These are phyloP conservation scores for Amniataba percoides DNA, from an alignment of 2,797 vertebrate genomes.

Conservation along the genomic window DNA sequence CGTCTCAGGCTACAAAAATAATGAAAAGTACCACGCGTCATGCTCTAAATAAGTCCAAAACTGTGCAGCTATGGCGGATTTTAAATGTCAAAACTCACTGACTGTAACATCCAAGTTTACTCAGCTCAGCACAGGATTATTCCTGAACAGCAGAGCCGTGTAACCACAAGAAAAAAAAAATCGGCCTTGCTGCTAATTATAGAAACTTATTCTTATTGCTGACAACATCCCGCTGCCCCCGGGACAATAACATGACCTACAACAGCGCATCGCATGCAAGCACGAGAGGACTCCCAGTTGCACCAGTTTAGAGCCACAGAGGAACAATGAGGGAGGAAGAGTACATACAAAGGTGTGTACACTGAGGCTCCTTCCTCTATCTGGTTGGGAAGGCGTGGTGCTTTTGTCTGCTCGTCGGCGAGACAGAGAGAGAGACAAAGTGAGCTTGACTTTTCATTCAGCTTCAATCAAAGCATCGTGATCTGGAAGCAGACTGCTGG, in stretches of 20 bases:
- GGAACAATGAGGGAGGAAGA: slow-evolving; percentile 55
- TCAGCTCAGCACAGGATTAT: slow-evolving; percentile 30
- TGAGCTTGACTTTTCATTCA: slow-evolving; percentile 31
- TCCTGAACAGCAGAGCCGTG: slow-evolving; percentile 41
- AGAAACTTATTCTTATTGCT: slow-evolving; percentile 66
- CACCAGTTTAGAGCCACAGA: slow-evolving; percentile 22
- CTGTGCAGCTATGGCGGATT: not conserved
- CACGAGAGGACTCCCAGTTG: slow-evolving; percentile 44
- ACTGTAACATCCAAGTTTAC: slow-evolving; percentile 7
- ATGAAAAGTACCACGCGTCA: not conserved
- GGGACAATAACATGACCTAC: slow-evolving; percentile 74
- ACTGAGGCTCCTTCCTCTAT: slow-evolving; percentile 26
- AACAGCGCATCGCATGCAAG: slow-evolving; percentile 58
- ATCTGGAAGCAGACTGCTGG: slow-evolving; percentile 11
- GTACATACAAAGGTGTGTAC: slow-evolving; percentile 26
- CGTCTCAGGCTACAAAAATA: not conserved
- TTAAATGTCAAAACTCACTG: slow-evolving; percentile 17
- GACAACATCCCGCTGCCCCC: slow-evolving; percentile 66
- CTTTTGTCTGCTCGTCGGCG: slow-evolving; percentile 30
- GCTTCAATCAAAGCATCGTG: slow-evolving; percentile 34
- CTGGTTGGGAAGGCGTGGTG: slow-evolving; percentile 33
- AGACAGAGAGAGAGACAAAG: slow-evolving; percentile 21
- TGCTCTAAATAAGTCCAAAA: not conserved
- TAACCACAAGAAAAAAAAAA: slow-evolving; percentile 55
- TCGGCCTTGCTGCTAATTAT: slow-evolving; percentile 69